A percentile compares a stretch with the other conserved stretches of the same genome.
Evolutionary conservation across 2,113 vertebrate genomes (phyloP).

Genomic region (Rhadina sibilatrix): DNA sequence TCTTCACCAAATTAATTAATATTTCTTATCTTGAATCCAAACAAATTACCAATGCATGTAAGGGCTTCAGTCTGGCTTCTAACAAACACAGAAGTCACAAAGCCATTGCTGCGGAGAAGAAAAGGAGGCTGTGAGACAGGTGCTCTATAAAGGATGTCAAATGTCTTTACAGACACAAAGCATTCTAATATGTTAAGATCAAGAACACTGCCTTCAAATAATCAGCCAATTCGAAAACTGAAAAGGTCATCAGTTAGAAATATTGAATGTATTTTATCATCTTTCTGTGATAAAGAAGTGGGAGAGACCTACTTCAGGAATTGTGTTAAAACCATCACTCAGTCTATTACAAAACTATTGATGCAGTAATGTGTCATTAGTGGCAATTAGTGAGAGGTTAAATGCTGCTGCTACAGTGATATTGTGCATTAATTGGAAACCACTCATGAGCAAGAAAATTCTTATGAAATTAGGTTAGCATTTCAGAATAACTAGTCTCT

Average conservation of each 20-base stretch:
- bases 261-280: background rate
- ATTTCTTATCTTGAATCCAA: background rate
- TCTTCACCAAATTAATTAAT: background rate
- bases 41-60: background rate
- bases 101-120: background rate
- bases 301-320: background rate
- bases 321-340: background rate
- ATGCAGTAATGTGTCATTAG: conserved; percentile 22
- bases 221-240: background rate
- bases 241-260: background rate
- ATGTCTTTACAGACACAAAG: background rate
- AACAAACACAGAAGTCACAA: background rate
- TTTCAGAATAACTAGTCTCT: background rate
- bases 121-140: background rate
- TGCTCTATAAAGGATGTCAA: background rate
- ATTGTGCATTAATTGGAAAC: conserved; percentile 18
- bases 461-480: background rate
- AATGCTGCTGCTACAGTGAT: background rate
- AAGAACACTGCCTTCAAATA: background rate
- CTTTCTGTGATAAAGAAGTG: background rate
- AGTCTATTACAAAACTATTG: background rate
- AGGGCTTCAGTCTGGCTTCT: background rate
- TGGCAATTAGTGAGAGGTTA: conserved; percentile 50
- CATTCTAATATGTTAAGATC: background rate
- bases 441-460: background rate